A percentile compares a stretch with the other conserved stretches of the same genome.
Evolutionary conservation across 2,113 vertebrate species (phyloP).

Genomic region (Pelecanus crispus): DNA sequence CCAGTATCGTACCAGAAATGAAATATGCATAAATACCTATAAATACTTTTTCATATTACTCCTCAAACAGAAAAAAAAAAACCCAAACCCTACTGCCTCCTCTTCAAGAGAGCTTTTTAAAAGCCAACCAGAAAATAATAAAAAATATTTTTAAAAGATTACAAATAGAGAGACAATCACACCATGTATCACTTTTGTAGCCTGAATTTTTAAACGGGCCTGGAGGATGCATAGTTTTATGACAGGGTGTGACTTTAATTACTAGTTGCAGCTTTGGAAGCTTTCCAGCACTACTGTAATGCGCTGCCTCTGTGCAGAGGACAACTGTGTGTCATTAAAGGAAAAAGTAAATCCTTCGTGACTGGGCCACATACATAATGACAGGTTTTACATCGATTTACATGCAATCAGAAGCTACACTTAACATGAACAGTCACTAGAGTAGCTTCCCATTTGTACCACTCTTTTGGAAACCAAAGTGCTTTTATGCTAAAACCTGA

Average conservation of each 20-base stretch:
- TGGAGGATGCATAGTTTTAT: background rate
- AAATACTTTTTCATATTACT: background rate
- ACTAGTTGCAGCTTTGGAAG: background rate
- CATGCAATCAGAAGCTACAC: background rate
- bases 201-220: background rate
- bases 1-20: background rate
- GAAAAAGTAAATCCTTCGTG: background rate
- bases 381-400: background rate
- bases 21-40: background rate
- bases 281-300: background rate
- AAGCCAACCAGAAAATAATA: background rate
- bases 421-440: rapidly evolving
- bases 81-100: background rate
- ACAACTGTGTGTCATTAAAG: background rate
- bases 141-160: background rate
- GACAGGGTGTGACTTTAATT: slow-evolving; percentile 15
- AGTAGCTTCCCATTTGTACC: background rate
- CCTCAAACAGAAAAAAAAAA: background rate
- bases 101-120: background rate
- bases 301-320: background rate
- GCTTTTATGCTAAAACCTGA: background rate
- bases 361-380: background rate
- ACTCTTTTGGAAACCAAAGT: background rate
- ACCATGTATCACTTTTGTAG: background rate
- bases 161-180: background rate